Base-by-base conservation (phyloP, 1,140 invertebrate species). In the roundworm (Caenorhabditis elegans) region DNA sequence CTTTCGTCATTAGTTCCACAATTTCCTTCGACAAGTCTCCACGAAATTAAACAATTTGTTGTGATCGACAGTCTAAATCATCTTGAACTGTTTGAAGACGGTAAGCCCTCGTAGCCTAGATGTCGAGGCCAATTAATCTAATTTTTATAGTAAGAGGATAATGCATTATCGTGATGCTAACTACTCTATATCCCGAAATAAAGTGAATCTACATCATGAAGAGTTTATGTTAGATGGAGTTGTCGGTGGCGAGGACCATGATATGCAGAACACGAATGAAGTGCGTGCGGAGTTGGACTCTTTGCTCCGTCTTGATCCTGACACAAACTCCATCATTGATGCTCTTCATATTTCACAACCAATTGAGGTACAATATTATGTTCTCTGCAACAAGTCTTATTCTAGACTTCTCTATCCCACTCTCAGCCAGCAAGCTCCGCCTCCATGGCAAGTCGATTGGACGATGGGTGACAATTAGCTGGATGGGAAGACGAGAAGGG, bases 391-490 rank as follows among this genome's bases (percentile, higher is more conserved):
- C 5, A 43, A 8, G 39, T 17, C 15, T 28, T 39, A 6, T 36
- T 39, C 34, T 70, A 39, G 60, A 4, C 15, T 6, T 39, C n/a
- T 4, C 10, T 19, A 13, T 6, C 13, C 13, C n/a, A n/a, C 39
- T 8, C 39, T 43, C 15, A 43, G n/a, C 39, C 15, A 43, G 39
- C 39, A 70, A n/a, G 26, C 60, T 70, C 60, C 60, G 34, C 60
- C 60, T 34, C 11, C n/a, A 15, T 26, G 19, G 60, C 34, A 19
- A 70, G 60, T 70, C 55, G 22, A 70, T 70, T 70, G 60, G 60
- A 22, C 55, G 55, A 13, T 19, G 55, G 55, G 3, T 10, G 55
- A 65, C 60, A 70, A 70, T 70, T 70, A 70, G 60, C 60, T 70
- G 26, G 28, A 60, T 34, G 26, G 53, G 53, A 34, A 60, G 53